Conservation (phyloP, 2,888 invertebrate species). For the Ceratothoa steindachneri region DNA sequence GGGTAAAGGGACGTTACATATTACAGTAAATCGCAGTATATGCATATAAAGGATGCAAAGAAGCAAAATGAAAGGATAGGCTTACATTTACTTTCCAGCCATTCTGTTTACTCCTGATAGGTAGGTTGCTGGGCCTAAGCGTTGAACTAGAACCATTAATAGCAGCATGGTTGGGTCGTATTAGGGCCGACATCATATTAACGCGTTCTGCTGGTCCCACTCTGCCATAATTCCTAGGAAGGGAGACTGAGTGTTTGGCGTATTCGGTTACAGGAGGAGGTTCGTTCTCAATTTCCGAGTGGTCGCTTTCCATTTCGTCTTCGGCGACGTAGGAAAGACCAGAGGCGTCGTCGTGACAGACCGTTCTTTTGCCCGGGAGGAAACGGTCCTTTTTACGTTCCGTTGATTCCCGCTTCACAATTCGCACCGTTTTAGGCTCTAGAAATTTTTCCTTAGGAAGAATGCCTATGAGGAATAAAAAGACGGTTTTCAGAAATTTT, state of each 20-base stretch:
- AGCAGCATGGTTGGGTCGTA: slow-evolving; percentile 19
- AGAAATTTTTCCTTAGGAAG: slow-evolving; percentile 71
- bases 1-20: no score
- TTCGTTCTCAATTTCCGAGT: slow-evolving; percentile 50
- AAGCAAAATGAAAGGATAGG: background rate
- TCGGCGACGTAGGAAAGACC: slow-evolving; percentile 55
- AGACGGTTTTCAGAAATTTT: no score
- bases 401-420: slow-evolving; percentile 87
- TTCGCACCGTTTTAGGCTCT: slow-evolving; percentile 87
- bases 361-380: slow-evolving; percentile 43
- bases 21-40: no score
- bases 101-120: slow-evolving; percentile 34
- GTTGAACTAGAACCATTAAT: background rate
- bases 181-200: slow-evolving; percentile 38
- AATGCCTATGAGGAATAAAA: slow-evolving; percentile 58
- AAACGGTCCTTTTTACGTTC: slow-evolving; percentile 61
- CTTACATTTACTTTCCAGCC: slow-evolving; percentile 39
- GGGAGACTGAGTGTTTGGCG: slow-evolving; percentile 29
- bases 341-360: slow-evolving; percentile 49
- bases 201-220: slow-evolving; percentile 29
- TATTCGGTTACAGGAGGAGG: slow-evolving; percentile 42
- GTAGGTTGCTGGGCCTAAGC: slow-evolving; percentile 38
- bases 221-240: slow-evolving; percentile 44
- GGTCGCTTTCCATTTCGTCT: slow-evolving; percentile 51
- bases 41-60: background rate